A percentile compares a stretch with the other conserved stretches of the same genome.
Conservation (phyloP, 2,113 vertebrate species). For the Sarotherodon lohbergeri region DNA sequence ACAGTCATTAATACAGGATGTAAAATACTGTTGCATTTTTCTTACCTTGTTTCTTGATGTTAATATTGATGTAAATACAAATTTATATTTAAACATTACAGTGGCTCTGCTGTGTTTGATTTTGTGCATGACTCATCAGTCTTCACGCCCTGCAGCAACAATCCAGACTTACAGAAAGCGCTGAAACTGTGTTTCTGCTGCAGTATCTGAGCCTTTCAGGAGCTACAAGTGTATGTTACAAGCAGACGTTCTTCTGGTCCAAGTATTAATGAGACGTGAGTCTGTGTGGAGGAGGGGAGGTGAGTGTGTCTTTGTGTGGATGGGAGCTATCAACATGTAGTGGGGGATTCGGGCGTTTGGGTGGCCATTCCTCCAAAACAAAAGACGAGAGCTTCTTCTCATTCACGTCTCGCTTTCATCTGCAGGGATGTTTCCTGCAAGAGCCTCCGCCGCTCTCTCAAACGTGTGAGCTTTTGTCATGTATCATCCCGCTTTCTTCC, state of each 20-base stretch:
- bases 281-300: background rate
- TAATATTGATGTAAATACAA: slow-evolving; percentile 98
- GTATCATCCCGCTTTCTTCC: slow-evolving; percentile 1
- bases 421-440: slow-evolving; percentile 23
- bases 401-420: slow-evolving; percentile 19
- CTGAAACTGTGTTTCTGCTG: background rate
- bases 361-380: background rate
- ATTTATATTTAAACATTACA: slow-evolving; percentile 93
- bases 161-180: background rate
- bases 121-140: background rate
- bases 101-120: background rate
- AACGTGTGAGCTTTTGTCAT: slow-evolving; percentile 9
- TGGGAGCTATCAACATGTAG: background rate
- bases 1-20: slow-evolving; percentile 72
- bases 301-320: background rate
- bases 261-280: background rate
- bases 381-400: background rate
- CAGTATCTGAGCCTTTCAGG: background rate
- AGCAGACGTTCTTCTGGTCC: background rate
- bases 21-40: slow-evolving; percentile 79
- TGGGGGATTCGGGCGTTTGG: background rate
- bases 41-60: slow-evolving; percentile 82
- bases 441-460: background rate
- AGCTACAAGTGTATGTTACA: background rate
- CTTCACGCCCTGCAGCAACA: background rate